phyloP scores from a whole-genome alignment of 2,888 invertebrate species.

The Psylliodes chrysocephalus region DNA sequence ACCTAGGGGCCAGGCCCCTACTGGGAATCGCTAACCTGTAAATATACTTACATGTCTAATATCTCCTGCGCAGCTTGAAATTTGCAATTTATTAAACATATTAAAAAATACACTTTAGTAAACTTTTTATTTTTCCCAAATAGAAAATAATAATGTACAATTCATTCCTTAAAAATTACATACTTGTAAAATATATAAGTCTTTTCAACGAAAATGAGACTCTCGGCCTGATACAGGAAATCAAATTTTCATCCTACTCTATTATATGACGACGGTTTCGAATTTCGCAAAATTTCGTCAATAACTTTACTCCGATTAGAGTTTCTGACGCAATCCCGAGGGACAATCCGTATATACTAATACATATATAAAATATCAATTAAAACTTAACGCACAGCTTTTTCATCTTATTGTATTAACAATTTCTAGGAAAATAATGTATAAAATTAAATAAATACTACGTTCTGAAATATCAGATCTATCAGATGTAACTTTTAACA shows the following conservation, averaged over 20 bases:
- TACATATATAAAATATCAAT: not conserved
- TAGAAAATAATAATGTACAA: slow-evolving; percentile 24
- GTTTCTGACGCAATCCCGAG: not conserved
- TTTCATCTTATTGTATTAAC: not conserved
- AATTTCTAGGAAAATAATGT: slow-evolving; percentile 4
- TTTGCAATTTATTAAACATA: no score
- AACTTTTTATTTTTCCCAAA: slow-evolving; percentile 15
- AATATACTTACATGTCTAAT: no score
- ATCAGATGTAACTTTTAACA: slow-evolving; percentile 3
- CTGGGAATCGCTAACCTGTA: no score
- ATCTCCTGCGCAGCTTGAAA: no score
- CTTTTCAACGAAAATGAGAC: slow-evolving; percentile 18
- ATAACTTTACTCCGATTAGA: not conserved
- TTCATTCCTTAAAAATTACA: slow-evolving; percentile 7
- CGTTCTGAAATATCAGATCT: slow-evolving; percentile 4
- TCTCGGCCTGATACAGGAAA: slow-evolving; percentile 25
- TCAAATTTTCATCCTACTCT: not conserved
- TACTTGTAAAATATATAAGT: slow-evolving; percentile 6
- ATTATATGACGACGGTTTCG: not conserved
- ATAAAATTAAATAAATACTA: slow-evolving; percentile 8
- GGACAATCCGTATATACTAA: slow-evolving; percentile 1
- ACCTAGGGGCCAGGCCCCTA: no score
- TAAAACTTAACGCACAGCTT: slow-evolving; percentile 11
- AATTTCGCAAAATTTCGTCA: not conserved
- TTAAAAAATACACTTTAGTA: not conserved